Conservation (phyloP, 2,888 invertebrate species). For the Ectemnius lituratus region DNA sequence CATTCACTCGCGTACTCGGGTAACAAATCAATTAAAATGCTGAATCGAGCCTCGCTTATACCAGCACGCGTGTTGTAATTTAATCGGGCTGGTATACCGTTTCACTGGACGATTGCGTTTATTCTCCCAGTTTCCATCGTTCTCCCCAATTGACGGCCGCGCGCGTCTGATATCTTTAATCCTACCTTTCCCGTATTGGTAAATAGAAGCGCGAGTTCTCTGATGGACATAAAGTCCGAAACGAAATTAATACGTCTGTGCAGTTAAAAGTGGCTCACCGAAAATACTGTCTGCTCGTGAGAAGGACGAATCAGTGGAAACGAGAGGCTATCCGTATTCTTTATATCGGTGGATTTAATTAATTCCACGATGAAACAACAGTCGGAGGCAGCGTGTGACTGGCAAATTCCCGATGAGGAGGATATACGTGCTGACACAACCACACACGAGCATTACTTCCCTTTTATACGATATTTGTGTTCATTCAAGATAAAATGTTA, state of each 20-base stretch:
- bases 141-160: background rate
- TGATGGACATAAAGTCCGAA: no score
- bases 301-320: no score
- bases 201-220: background rate
- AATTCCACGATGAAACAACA: background rate
- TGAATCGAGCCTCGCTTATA: conserved; percentile 17
- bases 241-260: no score
- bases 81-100: conserved; percentile 26
- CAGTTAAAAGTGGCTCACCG: no score
- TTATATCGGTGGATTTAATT: background rate
- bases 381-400: no score
- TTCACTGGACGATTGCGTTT: conserved; percentile 21
- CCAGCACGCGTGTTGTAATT: conserved; percentile 28
- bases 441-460: no score
- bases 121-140: conserved; percentile 24
- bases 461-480: no score
- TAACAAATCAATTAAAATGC: conserved; percentile 41
- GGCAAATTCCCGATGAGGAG: no score
- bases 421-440: no score
- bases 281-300: no score
- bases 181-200: background rate
- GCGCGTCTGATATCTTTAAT: background rate
- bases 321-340: background rate
- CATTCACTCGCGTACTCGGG: conserved; percentile 12
- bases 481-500: no score